These are phyloP conservation scores for Hirudo medicinalis DNA, from an alignment of 1,140 invertebrate species.

Conservation along the genomic window DNA sequence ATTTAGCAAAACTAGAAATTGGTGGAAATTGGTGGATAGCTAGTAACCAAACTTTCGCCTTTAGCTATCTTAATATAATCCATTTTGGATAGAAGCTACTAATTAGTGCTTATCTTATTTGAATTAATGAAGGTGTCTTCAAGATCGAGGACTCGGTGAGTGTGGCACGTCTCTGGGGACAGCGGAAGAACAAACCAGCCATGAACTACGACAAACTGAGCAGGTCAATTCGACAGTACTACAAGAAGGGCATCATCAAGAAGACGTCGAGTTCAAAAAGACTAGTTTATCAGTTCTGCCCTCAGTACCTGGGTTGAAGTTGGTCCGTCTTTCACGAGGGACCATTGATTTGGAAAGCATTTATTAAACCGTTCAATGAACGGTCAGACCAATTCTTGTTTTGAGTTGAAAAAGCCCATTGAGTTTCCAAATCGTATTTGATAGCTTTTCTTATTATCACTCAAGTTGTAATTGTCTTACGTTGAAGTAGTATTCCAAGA, in stretches of 20 bases:
- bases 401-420: no score
- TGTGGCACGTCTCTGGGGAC: conserved; percentile 88
- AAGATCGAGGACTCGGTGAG: conserved; percentile 96
- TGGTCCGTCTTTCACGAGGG: neutral
- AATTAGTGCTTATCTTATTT: neutral
- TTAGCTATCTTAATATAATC: no score
- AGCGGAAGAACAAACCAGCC: conserved; percentile 87
- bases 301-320: conserved; percentile 54
- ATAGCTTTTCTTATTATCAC: no score
- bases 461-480: no score
- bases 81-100: neutral
- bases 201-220: conserved; percentile 99
- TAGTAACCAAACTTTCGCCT: no score
- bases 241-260: conserved; percentile 99
- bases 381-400: no score
- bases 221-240: conserved; percentile 93
- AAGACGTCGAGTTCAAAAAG: conserved; percentile 94
- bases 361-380: no score
- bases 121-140: conserved; percentile 57
- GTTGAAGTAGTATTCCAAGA: no score
- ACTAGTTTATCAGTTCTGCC: conserved; percentile 96
- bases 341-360: neutral
- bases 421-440: no score
- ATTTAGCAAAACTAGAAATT: no score
- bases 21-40: no score